Base-by-base conservation (phyloP, 2,113 vertebrate genomes). In the Atrichornis clamosus region DNA sequence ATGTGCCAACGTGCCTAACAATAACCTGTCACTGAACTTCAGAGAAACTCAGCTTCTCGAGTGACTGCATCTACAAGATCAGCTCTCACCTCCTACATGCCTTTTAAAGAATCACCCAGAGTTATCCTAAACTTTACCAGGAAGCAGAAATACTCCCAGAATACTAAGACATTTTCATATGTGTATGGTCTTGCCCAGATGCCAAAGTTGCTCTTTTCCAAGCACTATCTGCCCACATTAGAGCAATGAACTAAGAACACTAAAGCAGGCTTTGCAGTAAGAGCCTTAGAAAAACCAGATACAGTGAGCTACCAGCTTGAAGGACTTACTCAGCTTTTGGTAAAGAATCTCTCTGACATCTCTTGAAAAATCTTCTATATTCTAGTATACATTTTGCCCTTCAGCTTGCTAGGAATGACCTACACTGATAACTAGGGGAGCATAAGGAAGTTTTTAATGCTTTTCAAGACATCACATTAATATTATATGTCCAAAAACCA, bases 241-340 rank as follows among this genome's bases (percentile, higher is more conserved):
- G 52, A 90, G 30, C 27, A 93, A 78, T 78, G 67, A 96, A 95
- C 17, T 41, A 87, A 77, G 68, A 95, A 87, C 21, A 9, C 11
- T 87, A 86, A 87, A 96, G 65, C 10, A 96, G 70, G 69, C 39
- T 95, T 94, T 95, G 77, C 67, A 87, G 2, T 76, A 90, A 95
- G 72, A 90, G 79, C 30, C 59, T 87, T 77, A 86, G 39, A 83
- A 94, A 89, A 33, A 55, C 7, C 33, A 76, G 33, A 52, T 50
- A 73, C 21, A 21, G 26, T 11, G 50, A 91, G 63, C 68, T 67
- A 90, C 39, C 35, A 81, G 47, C n/a, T n/a, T 47, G 69, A 87
- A 69, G 17, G 70, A 79, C 49, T 91, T 56, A 60, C 12, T 70
- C 35, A 56, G 22, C 53, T 68, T 93, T 56, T 58, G 46, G 32